Evolutionary conservation across 2,888 invertebrate species (phyloP).

Genomic region (Dynastes grantii): DNA sequence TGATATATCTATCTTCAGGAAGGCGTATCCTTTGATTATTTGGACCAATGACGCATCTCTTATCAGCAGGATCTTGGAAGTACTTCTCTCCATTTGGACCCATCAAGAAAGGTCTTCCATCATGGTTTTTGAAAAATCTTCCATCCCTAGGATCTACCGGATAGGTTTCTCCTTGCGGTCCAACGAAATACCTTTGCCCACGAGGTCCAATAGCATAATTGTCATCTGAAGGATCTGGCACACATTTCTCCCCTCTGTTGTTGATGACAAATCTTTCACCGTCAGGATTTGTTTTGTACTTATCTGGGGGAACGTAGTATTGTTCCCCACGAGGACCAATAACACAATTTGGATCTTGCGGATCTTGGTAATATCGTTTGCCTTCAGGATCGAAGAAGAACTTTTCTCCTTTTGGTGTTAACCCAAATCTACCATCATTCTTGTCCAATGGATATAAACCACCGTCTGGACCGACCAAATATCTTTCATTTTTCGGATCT

Average conservation of each 20-base stretch:
- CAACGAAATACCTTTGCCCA: conserved; percentile 41
- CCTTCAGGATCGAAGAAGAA: conserved; percentile 49
- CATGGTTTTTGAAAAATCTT: conserved; percentile 44
- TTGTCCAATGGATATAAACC: conserved; percentile 46
- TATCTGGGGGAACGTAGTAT: conserved; percentile 46
- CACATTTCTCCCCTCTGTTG: conserved; percentile 34
- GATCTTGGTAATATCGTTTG: conserved; percentile 45
- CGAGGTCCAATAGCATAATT: conserved; percentile 45
- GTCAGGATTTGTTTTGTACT: conserved; percentile 43
- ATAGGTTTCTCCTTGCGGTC: conserved; percentile 42
- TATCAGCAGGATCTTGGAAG: conserved; percentile 34
- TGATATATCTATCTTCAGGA: conserved; percentile 43
- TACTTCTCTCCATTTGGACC: conserved; percentile 44
- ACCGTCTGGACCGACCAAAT: conserved; percentile 46
- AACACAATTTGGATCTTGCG: conserved; percentile 44
- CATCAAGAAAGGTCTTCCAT: conserved; percentile 30
- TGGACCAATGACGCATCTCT: conserved; percentile 42
- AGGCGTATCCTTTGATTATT: conserved; percentile 44
- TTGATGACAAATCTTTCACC: conserved; percentile 44
- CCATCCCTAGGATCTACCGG: conserved; percentile 44
- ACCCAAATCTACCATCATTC: conserved; percentile 43
- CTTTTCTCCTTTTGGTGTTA: conserved; percentile 42
- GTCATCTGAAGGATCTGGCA: conserved; percentile 48
- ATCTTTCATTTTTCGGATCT: conserved; percentile 44
- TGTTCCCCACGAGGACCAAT: conserved; percentile 43